Base-by-base conservation (phyloP, 2,888 invertebrate genomes). In the Cheilosia vernalis region DNA sequence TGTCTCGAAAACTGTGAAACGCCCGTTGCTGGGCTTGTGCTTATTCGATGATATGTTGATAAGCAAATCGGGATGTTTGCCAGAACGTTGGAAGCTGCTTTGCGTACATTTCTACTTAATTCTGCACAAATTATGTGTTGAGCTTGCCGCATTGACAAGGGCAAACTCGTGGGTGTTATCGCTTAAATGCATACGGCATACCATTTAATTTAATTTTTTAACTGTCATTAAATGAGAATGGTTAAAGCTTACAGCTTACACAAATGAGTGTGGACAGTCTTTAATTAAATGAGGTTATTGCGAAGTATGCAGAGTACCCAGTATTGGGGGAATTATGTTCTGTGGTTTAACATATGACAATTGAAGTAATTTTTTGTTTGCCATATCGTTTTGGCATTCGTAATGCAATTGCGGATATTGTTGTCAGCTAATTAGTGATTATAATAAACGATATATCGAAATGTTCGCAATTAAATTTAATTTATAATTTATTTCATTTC, bases 171-270 rank as follows among this genome's bases (percentile, higher is more conserved):
- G 40, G 30, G 44, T 37, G 55, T 53, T 61, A 37, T 69, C 42
- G 55, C 44, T 47, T 37, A 19, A 7, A 33, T 53, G 33, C 19
- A 30, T 30, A 30, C 30, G 9, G 9, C 44, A 9, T 9, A 2
- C 51, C 33, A 53, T 63, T 56, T 69, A 55, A 69, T 77, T 69
- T 53, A 51, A 67, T 60, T 58, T 67, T 67, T 24, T 47, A 1
- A 61, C 21, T 15, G 15, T 4, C 15, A 24, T 53, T 21, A 13
- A 77, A 55, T 78, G 61, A 21, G 13, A 63, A 77, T 37, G 61
- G 6, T 15, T 69, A 47, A 60, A 40, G 40, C 19, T 40, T 17
- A n/a, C 15, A 30, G 17, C 27, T 58, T 40, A 24, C 40, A 5
- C 21, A 42, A n/a, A 37, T 55, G 55, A 47, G 44, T 63, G 44